Conservation (phyloP, 2,797 vertebrate species). For the Anguilla megastoma region DNA sequence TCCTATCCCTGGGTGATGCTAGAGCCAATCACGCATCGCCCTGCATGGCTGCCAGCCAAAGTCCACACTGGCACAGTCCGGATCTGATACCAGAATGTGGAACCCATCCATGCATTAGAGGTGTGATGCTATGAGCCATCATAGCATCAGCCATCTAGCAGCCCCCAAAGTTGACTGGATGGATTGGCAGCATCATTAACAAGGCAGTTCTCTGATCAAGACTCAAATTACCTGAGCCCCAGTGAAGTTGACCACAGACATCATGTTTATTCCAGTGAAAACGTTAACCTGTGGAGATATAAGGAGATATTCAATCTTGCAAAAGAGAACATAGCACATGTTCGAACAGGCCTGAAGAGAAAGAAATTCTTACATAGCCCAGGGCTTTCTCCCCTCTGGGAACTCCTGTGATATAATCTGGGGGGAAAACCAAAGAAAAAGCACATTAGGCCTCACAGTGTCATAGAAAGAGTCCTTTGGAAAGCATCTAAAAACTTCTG, state of each 20-base stretch:
- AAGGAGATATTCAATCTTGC: background rate
- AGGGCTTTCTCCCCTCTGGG: constrained; percentile 89
- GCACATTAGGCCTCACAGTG: background rate
- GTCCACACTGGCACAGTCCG: background rate
- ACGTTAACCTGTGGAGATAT: constrained; percentile 83
- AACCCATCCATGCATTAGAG: background rate
- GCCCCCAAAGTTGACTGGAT: background rate
- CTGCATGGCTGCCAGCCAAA: no score
- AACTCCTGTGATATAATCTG: constrained; percentile 92
- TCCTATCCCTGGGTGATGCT: background rate
- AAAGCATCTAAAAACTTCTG: background rate
- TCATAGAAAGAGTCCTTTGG: constrained; percentile 16
- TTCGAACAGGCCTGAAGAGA: background rate
- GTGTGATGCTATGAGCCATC: no score
- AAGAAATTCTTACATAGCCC: constrained; percentile 82
- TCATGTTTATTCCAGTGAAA: constrained; percentile 88
- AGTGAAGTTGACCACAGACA: constrained; percentile 90
- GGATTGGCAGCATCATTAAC: background rate
- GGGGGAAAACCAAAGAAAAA: constrained; percentile 45
- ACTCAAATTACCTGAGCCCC: constrained; percentile 82
- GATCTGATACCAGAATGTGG: background rate
- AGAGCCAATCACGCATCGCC: background rate
- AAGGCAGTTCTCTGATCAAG: background rate
- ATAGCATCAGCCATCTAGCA: background rate
- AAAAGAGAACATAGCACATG: background rate